phyloP scores from a whole-genome alignment of 1,140 invertebrate genomes.

The Manduca sexta region DNA sequence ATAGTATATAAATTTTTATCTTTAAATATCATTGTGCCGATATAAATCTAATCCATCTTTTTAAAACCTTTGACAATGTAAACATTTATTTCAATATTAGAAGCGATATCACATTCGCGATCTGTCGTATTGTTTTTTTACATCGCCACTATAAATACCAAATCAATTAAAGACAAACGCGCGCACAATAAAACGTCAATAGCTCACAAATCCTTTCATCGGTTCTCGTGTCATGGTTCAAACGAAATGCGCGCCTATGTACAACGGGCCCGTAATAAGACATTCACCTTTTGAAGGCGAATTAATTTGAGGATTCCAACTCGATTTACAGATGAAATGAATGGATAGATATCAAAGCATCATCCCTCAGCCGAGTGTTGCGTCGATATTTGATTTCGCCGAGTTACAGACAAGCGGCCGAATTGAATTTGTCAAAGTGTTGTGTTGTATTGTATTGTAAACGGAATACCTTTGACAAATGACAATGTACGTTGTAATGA shows the following conservation, averaged over 20 bases:
- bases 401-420: slow-evolving; percentile 19
- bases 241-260: slow-evolving; percentile 5
- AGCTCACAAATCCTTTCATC: slow-evolving; percentile 1
- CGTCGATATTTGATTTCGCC: slow-evolving; percentile 29
- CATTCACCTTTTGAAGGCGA: slow-evolving; percentile 28
- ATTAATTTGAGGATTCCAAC: slow-evolving; percentile 35
- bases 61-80: no score
- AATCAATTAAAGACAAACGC: not conserved
- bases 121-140: no score
- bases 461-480: not conserved
- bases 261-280: slow-evolving; percentile 9
- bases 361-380: slow-evolving; percentile 19
- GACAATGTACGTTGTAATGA: not conserved
- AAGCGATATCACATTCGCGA: no score
- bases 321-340: slow-evolving; percentile 32
- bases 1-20: no score
- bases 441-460: slow-evolving; percentile 8
- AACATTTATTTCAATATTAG: no score
- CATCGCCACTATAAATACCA: no score
- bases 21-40: no score
- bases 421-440: slow-evolving; percentile 20
- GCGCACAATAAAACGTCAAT: not conserved
- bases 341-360: slow-evolving; percentile 37
- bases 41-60: no score
- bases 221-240: slow-evolving; percentile 2